Conservation (phyloP, 1,140 invertebrate species). For the Ceratina calcarata region DNA sequence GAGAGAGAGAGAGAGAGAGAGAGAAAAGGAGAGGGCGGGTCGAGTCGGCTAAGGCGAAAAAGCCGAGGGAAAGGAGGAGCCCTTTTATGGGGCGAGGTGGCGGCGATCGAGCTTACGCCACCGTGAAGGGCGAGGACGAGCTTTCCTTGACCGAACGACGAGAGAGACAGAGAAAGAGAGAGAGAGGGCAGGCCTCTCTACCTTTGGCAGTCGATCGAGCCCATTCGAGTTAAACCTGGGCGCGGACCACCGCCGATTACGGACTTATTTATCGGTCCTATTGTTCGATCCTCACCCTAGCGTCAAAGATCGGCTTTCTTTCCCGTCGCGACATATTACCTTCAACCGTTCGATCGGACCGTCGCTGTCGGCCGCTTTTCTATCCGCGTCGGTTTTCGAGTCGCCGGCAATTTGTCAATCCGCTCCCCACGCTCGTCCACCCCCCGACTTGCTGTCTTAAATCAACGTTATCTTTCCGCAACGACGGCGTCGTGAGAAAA, state of each 20-base stretch:
- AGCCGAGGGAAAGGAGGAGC: slow-evolving; percentile 17
- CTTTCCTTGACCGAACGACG: slow-evolving; percentile 24
- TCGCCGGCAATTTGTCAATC: slow-evolving; percentile 60
- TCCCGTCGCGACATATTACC: slow-evolving; percentile 57
- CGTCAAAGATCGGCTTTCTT: slow-evolving; percentile 56
- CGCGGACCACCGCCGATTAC: slow-evolving; percentile 61
- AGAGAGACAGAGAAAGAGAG: too few species aligned
- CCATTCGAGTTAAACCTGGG: slow-evolving; percentile 36
- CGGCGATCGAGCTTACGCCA: slow-evolving; percentile 35
- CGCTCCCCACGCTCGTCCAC: not conserved
- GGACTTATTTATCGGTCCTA: slow-evolving; percentile 67
- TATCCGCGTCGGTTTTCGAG: slow-evolving; percentile 57
- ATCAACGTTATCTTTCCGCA: slow-evolving; percentile 56
- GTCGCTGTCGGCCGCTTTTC: slow-evolving; percentile 47
- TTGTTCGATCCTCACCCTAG: slow-evolving; percentile 43
- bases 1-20: not conserved
- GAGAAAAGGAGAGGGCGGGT: slow-evolving; percentile 10
- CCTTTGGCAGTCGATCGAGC: slow-evolving; percentile 59
- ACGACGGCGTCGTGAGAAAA: not conserved
- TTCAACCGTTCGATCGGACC: slow-evolving; percentile 47
- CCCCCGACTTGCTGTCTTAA: slow-evolving; percentile 34
- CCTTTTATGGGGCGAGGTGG: slow-evolving; percentile 36
- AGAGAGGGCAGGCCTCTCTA: not conserved
- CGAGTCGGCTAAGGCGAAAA: slow-evolving; percentile 13
- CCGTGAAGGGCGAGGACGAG: slow-evolving; percentile 10